Evolutionary conservation across 1,140 invertebrate species (phyloP), one percentile per base, ranked within the genome.

Genomic region (Drosophila pachea): DNA sequence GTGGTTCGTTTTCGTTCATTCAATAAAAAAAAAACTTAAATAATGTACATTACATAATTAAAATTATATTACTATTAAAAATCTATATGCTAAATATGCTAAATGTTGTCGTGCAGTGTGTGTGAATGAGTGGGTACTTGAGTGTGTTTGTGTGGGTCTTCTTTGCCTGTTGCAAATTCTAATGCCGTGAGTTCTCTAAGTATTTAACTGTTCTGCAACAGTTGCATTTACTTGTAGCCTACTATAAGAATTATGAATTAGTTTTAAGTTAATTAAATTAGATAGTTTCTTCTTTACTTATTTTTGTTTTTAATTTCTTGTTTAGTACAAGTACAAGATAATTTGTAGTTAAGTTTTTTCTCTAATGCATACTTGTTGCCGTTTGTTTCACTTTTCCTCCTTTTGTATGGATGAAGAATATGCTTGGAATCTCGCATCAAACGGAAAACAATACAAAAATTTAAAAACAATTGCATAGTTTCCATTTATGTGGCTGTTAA

Each of bases 41-140:
- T 68, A 69, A 71, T 71, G 54, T 71, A 67, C 63, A 71, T 16
- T 60, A 66, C 42, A 70, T 59, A 70, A 40, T 58, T 38, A 66
- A 53, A 71, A 48, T 70, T 38, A 61, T 43, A 32, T 59, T 61
- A 68, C 63, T 68, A 56, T 56, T 68, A 56, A 35, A 35, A 68
- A 64, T 55, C 22, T 68, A 68, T 43, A 68, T n/a, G 47, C 52
- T 69, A 36, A 45, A 56, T 32, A n/a, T 22, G 47, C 61, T 60
- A 38, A 16, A 45, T 22, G 29, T 42, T 6, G 45, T 47, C 32
- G 45, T 16, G 45, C 59, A 47, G 40, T 56, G 31, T 52, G 40
- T 56, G 43, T 64, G 32, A n/a, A n/a, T 33, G 31, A 42, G 32
- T 29, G 9, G 47, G 40, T 61, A 9, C 12, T 8, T 29, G 36